Conservation (phyloP, 2,888 invertebrate genomes). For the Theretra japonica region DNA sequence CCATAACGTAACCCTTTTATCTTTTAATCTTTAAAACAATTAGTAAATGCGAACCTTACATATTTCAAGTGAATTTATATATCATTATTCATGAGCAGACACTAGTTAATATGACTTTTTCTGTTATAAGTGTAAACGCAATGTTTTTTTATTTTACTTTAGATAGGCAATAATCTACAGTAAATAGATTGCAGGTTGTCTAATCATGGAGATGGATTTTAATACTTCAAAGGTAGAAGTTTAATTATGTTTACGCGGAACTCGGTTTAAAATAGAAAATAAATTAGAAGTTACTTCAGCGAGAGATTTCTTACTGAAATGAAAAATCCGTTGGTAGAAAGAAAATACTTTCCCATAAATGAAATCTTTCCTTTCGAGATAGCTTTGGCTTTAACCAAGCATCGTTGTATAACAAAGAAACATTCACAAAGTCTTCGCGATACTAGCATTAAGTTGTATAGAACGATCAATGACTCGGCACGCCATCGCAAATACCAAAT, state of each 20-base stretch:
- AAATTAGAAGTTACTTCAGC: conserved; percentile 6
- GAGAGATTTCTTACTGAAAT: neutral
- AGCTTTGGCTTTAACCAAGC: neutral
- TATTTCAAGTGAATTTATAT: too few species aligned
- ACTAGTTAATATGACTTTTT: too few species aligned
- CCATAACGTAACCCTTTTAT: neutral
- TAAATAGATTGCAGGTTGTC: neutral
- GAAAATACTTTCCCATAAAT: neutral
- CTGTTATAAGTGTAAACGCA: too few species aligned
- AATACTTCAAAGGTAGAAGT: conserved; percentile 2
- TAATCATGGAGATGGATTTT: neutral
- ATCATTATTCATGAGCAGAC: too few species aligned
- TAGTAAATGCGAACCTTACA: too few species aligned
- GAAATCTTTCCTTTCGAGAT: neutral
- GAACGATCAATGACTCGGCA: neutral
- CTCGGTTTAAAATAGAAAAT: conserved; percentile 6
- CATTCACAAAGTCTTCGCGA: neutral
- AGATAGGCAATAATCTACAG: too few species aligned
- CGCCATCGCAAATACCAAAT: conserved; percentile 9
- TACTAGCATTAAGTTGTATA: neutral
- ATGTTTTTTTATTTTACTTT: too few species aligned
- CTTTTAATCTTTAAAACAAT: neutral
- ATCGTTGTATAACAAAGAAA: conserved; percentile 1
- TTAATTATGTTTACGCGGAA: conserved; percentile 6
- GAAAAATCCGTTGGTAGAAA: neutral